phyloP scores from a whole-genome alignment of 2,888 invertebrate genomes.

The Himalopsyche tibetana region DNA sequence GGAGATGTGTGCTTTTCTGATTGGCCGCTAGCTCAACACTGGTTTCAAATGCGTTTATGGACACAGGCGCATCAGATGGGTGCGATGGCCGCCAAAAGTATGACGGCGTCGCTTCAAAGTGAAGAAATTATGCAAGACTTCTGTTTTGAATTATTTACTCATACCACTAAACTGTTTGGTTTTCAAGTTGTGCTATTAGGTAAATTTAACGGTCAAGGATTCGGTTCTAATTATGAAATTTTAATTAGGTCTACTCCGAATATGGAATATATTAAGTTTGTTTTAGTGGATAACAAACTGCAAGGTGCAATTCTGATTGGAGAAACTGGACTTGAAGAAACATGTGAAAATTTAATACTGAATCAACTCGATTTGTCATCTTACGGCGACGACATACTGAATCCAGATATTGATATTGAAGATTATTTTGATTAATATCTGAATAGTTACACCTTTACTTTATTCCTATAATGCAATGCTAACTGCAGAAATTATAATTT shows the following conservation, averaged over 20 bases:
- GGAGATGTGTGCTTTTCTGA: slow-evolving; percentile 94
- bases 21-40: slow-evolving; percentile 87
- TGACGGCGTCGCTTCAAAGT: slow-evolving; percentile 81
- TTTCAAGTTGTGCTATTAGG: slow-evolving; percentile 95
- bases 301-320: slow-evolving; percentile 97
- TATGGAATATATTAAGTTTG: slow-evolving; percentile 90
- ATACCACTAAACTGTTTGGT: slow-evolving; percentile 96
- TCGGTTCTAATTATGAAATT: slow-evolving; percentile 88
- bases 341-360: slow-evolving; percentile 97
- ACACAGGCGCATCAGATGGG: slow-evolving; percentile 99
- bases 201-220: slow-evolving; percentile 93
- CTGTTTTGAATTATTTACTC: slow-evolving; percentile 98
- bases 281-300: slow-evolving; percentile 88
- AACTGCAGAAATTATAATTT: too few species aligned
- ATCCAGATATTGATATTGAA: slow-evolving; percentile 98
- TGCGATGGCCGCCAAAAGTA: slow-evolving; percentile 92
- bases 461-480: too few species aligned
- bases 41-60: slow-evolving; percentile 98
- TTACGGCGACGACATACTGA: slow-evolving; percentile 93
- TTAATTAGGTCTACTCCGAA: slow-evolving; percentile 89
- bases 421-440: slow-evolving; percentile 95
- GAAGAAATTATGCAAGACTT: slow-evolving; percentile 90
- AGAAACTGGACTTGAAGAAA: slow-evolving; percentile 98
- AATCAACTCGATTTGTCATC: slow-evolving; percentile 93
- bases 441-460: too few species aligned